Evolutionary conservation across 2,113 vertebrate genomes (phyloP).

Genomic region (Brachypodius melanocephalos): DNA sequence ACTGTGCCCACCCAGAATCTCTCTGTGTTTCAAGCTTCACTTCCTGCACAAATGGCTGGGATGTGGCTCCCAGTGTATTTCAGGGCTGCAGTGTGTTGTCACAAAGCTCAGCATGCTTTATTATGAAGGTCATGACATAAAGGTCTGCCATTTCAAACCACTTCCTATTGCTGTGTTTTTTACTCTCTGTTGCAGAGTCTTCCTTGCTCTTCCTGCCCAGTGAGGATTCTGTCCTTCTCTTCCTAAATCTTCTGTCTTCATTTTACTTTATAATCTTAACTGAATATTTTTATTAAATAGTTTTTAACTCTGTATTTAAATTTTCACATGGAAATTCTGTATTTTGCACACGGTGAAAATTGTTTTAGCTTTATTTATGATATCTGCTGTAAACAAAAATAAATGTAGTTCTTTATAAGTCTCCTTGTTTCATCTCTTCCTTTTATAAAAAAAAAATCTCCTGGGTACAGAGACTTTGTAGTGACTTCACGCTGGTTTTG

Average conservation of each 20-base stretch:
- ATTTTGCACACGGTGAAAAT: conserved; percentile 77
- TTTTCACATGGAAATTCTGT: conserved; percentile 77
- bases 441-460: conserved; percentile 51
- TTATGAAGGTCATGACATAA: neutral
- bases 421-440: conserved; percentile 83
- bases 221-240: conserved; percentile 77
- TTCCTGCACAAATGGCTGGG: neutral
- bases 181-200: conserved; percentile 88
- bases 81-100: neutral
- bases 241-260: conserved; percentile 44
- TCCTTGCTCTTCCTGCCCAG: conserved; percentile 67
- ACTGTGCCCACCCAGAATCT: neutral
- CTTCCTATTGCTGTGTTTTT: conserved; percentile 68
- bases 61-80: neutral
- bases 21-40: neutral
- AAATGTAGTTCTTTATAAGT: conserved; percentile 85
- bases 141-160: conserved; percentile 51
- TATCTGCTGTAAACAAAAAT: conserved; percentile 90
- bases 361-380: conserved; percentile 85
- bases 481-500: neutral
- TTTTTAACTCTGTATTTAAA: conserved; percentile 69
- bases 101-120: conserved; percentile 34
- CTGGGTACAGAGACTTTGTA: conserved; percentile 7
- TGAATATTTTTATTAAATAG: conserved; percentile 55
- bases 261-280: conserved; percentile 53